phyloP scores from a whole-genome alignment of 2,113 vertebrate genomes.

The Baryphthengus martii region DNA sequence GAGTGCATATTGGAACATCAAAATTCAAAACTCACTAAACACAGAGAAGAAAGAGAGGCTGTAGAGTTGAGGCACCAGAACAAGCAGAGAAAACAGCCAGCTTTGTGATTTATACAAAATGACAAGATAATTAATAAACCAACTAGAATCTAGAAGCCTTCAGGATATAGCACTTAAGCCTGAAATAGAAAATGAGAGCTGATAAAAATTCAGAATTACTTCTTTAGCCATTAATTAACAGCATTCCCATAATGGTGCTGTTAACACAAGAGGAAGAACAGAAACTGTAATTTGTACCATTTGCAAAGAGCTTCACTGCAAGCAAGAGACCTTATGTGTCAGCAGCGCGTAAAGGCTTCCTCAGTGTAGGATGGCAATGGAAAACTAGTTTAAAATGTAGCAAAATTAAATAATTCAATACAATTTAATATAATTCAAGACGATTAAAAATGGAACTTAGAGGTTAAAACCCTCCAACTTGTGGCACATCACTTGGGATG shows the following conservation, averaged over 20 bases:
- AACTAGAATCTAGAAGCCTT: neutral
- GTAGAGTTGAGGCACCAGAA: neutral
- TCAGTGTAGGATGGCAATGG: neutral
- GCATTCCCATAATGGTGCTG: neutral
- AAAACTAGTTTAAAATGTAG: neutral
- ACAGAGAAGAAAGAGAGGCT: neutral
- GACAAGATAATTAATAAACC: constrained; percentile 29
- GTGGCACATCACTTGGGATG: neutral
- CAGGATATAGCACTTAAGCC: neutral
- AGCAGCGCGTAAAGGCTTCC: neutral
- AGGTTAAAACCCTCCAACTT: neutral
- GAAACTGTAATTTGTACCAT: neutral
- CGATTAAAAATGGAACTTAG: neutral
- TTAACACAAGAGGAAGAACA: neutral
- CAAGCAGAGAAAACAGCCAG: neutral
- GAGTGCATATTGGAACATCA: neutral
- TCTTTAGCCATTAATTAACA: constrained; percentile 30
- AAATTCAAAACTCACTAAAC: neutral
- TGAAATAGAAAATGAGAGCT: constrained; percentile 9
- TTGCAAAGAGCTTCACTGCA: neutral
- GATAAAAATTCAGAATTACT: constrained; percentile 11
- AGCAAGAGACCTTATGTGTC: neutral
- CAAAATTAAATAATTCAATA: neutral
- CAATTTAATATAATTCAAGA: neutral
- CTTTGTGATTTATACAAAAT: neutral